A percentile compares a stretch with the other conserved stretches of the same genome.
Evolutionary conservation across 1,140 invertebrate species (phyloP).

Genomic region (Papilio glaucus): DNA sequence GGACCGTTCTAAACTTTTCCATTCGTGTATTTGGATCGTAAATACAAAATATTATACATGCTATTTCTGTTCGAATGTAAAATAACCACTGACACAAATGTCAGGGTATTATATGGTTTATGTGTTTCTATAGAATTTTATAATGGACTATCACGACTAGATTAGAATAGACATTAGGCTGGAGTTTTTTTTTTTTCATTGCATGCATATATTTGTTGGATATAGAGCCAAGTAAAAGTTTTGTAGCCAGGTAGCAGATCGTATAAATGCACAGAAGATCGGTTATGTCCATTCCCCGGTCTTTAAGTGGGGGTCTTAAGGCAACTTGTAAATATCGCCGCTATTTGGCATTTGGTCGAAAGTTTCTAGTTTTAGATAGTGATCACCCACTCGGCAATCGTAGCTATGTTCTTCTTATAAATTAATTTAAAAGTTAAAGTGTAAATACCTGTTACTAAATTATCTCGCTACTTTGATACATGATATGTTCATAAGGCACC

Average conservation of each 20-base stretch:
- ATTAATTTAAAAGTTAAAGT: background rate
- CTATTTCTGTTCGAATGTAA: background rate
- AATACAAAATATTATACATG: constrained; percentile 18
- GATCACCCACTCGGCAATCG: no score
- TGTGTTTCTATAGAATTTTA: background rate
- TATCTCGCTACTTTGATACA: background rate
- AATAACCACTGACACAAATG: background rate
- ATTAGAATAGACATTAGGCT: background rate
- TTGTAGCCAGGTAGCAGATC: background rate
- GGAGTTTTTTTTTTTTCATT: no score
- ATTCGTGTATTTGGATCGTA: constrained; percentile 6
- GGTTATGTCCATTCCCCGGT: no score
- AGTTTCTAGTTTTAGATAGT: no score
- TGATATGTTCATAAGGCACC: background rate
- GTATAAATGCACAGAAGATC: background rate
- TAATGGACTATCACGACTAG: background rate
- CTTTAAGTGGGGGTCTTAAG: no score
- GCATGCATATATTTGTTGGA: background rate
- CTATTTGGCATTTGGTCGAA: no score
- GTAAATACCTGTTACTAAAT: background rate
- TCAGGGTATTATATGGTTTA: background rate
- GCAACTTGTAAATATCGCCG: no score
- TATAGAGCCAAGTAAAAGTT: background rate
- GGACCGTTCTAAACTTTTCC: constrained; percentile 4
- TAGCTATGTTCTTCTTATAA: no score